Evolutionary conservation across 2,797 vertebrate genomes (phyloP), one percentile per base, ranked within the genome.

Genomic region (Anguilla obscura): DNA sequence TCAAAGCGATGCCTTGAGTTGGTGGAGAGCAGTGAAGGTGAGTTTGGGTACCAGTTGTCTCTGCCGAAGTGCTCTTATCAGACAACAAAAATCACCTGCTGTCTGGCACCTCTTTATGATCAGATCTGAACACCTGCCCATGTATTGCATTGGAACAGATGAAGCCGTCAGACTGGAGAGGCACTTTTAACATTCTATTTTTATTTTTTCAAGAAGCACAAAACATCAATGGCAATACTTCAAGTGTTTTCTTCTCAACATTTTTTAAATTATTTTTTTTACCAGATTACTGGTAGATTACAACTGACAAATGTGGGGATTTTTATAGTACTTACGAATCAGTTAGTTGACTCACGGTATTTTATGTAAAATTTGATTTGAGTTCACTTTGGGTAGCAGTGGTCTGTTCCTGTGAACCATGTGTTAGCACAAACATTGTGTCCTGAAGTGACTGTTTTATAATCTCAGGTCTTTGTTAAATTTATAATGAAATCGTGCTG

Each of bases 41-140:
- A 97, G 89, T 97, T 97, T 63, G 96, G 97, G 4, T 97, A 96
- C 91, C 97, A 98, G 48, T 95, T 99, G 87, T 89, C 95, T 89
- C 95, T 99, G 87, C 98, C 98, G 95, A 97, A 96, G 89, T 99
- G 98, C 93, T 96, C 96, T 0, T 95, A 94, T 88, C 98, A 99
- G 89, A 98, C 93, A 88, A 99, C 98, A 98, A 98, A 96, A 87
- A 98, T 99, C 92, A 98, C 48, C 90, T 98, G 89, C 94, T 98
- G 92, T 95, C 94, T 86, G 96, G 91, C 92, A 90, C 95, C 86
- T 87, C 90, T 0, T 94, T 94, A 66, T 96, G 95, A 94, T 91
- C 90, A 60, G n/a, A 85, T 90, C 45, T 85, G 33, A 85, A 54
- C 27, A 30, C 58, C 40, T 48, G 66, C 54, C 58, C 54, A 92